Evolutionary conservation across 2,113 vertebrate species (phyloP).

Genomic region (Genyomyrus donnyi): DNA sequence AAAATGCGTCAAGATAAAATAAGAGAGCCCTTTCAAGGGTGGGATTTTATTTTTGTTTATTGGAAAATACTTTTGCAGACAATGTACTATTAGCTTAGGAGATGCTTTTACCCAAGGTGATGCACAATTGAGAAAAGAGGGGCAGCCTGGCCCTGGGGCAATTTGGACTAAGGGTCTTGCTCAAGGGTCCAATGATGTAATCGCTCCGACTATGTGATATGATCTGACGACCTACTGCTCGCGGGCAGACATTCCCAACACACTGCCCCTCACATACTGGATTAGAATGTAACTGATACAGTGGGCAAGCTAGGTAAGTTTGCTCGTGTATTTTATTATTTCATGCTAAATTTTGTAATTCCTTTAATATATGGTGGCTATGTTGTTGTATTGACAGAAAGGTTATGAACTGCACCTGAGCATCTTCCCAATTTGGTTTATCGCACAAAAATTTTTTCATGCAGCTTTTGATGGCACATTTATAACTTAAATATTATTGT

Average conservation of each 20-base stretch:
- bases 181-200: background rate
- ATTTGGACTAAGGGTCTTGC: background rate
- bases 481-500: background rate
- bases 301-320: background rate
- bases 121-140: background rate
- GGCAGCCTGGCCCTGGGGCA: background rate
- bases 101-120: background rate
- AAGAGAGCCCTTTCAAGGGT: background rate
- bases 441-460: background rate
- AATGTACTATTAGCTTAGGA: background rate
- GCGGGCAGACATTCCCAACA: background rate
- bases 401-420: background rate
- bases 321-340: background rate
- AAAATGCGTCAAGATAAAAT: background rate
- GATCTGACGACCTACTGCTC: background rate
- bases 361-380: background rate
- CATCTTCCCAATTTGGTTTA: background rate
- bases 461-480: background rate
- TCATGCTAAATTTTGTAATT: background rate
- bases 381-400: background rate
- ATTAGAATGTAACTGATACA: background rate
- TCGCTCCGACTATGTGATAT: background rate
- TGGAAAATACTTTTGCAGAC: background rate
- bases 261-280: background rate
- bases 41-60: slow-evolving; percentile 1